phyloP scores from a whole-genome alignment of 2,888 invertebrate genomes.

The Rhogogaster chlorosoma region DNA sequence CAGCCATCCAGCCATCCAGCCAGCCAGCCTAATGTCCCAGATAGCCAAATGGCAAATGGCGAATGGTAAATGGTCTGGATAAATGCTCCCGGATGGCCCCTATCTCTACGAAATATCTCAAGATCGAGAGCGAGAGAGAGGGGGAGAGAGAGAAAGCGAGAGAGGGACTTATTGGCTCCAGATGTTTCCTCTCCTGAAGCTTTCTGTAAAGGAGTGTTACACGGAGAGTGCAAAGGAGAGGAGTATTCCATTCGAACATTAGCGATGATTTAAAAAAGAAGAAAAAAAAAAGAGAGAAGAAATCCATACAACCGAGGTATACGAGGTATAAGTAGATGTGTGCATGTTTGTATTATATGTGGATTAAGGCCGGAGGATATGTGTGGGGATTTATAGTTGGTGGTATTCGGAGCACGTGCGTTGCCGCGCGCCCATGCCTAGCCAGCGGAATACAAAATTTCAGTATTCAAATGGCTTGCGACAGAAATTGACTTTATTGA shows the following conservation, averaged over 20 bases:
- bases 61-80: constrained; percentile 66
- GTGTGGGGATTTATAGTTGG: background rate
- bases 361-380: constrained; percentile 20
- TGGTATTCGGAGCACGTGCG: constrained; percentile 45
- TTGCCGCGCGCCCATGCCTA: constrained; percentile 60
- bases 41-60: constrained; percentile 66
- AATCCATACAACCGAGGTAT: background rate
- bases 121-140: background rate
- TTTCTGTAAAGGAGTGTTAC: background rate
- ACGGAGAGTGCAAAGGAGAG: background rate
- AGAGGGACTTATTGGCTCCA: constrained; percentile 5
- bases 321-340: background rate
- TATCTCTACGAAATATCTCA: constrained; percentile 44
- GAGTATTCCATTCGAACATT: background rate
- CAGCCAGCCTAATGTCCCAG: constrained; percentile 62
- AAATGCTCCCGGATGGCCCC: constrained; percentile 58
- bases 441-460: constrained; percentile 76
- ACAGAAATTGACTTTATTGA: constrained; percentile 78
- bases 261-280: background rate
- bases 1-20: constrained; percentile 51
- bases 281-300: background rate
- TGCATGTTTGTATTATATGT: constrained; percentile 23
- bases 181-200: background rate
- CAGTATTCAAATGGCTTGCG: constrained; percentile 76
- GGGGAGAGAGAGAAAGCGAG: background rate